phyloP scores from a whole-genome alignment of 2,888 invertebrate species.

The Tipula vernalis region DNA sequence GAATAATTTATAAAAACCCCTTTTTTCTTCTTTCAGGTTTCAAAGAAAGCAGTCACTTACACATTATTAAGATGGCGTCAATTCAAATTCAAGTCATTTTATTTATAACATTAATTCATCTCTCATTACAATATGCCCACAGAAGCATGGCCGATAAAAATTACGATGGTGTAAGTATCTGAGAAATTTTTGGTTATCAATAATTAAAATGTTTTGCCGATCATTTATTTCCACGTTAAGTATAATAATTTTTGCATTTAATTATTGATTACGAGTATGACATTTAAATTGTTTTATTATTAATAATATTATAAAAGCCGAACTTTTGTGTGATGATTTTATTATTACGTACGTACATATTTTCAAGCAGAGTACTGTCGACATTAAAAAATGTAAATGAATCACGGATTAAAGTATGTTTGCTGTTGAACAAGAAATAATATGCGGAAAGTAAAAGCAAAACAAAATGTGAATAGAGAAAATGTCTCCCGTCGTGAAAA shows the following conservation, averaged over 20 bases:
- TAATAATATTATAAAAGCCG: background rate
- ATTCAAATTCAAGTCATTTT: background rate
- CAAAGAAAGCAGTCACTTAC: background rate
- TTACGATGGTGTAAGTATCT: background rate
- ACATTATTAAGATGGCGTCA: too few relatives aligned
- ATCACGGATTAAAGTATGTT: background rate
- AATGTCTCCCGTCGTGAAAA: background rate
- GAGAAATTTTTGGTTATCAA: background rate
- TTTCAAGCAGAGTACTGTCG: background rate
- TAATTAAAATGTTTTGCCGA: background rate
- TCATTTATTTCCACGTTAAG: background rate
- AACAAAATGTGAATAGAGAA: background rate
- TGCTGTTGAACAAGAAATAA: background rate
- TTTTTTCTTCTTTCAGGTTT: background rate
- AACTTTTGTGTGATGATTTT: too few relatives aligned
- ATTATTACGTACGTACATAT: too few relatives aligned
- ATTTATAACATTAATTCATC: background rate
- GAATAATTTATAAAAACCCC: too few relatives aligned
- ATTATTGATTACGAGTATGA: background rate
- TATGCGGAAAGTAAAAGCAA: background rate
- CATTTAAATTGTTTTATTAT: background rate
- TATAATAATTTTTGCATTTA: background rate
- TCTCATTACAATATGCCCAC: background rate
- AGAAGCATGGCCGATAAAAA: background rate
- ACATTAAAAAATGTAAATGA: background rate